Base-by-base conservation (phyloP, 2,888 invertebrate species). In the Sabellastarte sp. region DNA sequence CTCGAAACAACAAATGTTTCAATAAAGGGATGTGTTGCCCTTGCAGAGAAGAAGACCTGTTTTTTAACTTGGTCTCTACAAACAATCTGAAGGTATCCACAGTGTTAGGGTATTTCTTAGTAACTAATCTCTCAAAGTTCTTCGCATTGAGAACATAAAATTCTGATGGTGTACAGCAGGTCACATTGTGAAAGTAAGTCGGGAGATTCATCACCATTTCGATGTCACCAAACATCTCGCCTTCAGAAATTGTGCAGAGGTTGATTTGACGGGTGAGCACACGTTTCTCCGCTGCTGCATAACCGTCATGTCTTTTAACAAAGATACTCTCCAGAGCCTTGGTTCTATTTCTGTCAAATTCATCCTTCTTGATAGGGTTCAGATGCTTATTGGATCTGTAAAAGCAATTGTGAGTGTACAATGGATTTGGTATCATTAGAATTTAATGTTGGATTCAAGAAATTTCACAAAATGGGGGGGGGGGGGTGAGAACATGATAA, bases 111-210 rank as follows among this genome's bases (percentile, higher is more conserved):
- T 53, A 41, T 41, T 41, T 41, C 41, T 41, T 41, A 20, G 76
- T 71, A 31, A 80, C 71, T 0, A 83, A 64, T 24, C 83, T 67
- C 55, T 81, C 82, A 62, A 76, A 76, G 64, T 81, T 83, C 64
- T 81, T 80, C 50, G 76, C 68, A 56, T 79, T 79, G n/a, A 83
- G 74, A 26, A 77, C 71, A 65, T 77, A 80, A 10, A 78, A 77
- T 30, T 78, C 77, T 5, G 79, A 79, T 55, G 73, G 67, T 15
- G 77, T 66, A 0, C 76, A 77, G 61, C 81, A 80, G 15, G 28
- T 26, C 2, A 81, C 77, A 1, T 79, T 77, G 53, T 79, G 77
- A 66, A 79, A 68, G 68, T 80, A 76, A 0, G 82, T 80, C 20
- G 69, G 67, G 61, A 77, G 69, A 59, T 71, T 74, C 58, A 66